Base-by-base conservation (phyloP, 2,888 invertebrate genomes). In the Dryobota labecula region DNA sequence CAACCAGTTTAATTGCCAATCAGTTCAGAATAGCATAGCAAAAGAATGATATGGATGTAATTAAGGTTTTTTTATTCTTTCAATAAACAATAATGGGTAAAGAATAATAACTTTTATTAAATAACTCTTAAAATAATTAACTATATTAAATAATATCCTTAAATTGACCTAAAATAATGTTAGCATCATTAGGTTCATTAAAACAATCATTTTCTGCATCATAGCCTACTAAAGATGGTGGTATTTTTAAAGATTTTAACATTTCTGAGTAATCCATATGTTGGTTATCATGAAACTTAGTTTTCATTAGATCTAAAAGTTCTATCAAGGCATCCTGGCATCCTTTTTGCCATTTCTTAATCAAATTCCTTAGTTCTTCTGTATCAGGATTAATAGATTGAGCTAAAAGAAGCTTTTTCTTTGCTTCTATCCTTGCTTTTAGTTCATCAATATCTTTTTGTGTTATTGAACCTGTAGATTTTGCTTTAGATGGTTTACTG, bases 331-430 rank as follows among this genome's bases (percentile, higher is more conserved):
- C 96, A 82, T 93, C 92, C 78, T 96, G 96, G 76, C 96, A 96
- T 1, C 96, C 96, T 67, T 90, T 93, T 80, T 96, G 95, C 96
- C 97, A 97, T 82, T 94, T 96, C 71, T 94, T 93, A 41, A 96
- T 96, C 38, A 96, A 89, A 51, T 78, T 88, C 73, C 94, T 87
- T 9, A 97, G 83, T 85, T 96, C 96, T 75, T 93, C 93, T 0
- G 94, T 93, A 51, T 96, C 96, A 62, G 94, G 92, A 27, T 93
- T 91, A 74, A 92, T 89, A 38, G 92, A 86, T 86, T 92, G 91
- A 0, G 93, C 93, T 65, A 94, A 60, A 1, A 95, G 88, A 11
- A 93, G 78, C 76, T 92, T 93, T 77, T 95, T 94, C 82, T 96
- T 96, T 4, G 83, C 85, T 70, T 92, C 91, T 74, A 96, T 96